A percentile compares a stretch with the other conserved stretches of the same genome.
Evolutionary conservation across 2,797 vertebrate species (phyloP).

Genomic region (Jordanella pulchra): DNA sequence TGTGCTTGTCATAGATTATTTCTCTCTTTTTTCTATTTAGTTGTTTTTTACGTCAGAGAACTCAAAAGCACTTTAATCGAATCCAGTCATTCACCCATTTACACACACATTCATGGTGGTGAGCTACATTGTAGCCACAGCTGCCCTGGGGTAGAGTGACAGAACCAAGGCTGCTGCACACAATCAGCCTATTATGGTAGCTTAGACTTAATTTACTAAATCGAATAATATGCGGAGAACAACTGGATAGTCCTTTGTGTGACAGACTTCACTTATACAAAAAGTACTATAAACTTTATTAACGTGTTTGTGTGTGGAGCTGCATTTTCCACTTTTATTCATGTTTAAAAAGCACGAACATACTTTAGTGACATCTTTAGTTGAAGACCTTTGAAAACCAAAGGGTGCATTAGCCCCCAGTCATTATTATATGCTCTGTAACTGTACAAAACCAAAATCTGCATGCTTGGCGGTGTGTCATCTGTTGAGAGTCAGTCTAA

Average conservation of each 20-base stretch:
- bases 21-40: too few species aligned
- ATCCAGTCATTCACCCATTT: too few species aligned
- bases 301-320: not conserved
- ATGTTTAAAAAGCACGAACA: not conserved
- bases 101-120: too few species aligned
- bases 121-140: too few species aligned
- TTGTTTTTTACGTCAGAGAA: too few species aligned
- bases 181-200: not conserved
- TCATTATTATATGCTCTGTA: not conserved
- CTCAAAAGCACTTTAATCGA: too few species aligned
- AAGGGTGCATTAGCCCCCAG: not conserved
- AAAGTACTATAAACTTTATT: too few species aligned
- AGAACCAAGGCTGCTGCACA: too few species aligned
- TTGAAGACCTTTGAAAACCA: not conserved
- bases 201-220: not conserved
- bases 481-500: slow-evolving; percentile 33
- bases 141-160: too few species aligned
- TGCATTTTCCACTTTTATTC: not conserved
- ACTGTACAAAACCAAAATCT: slow-evolving; percentile 21
- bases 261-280: not conserved
- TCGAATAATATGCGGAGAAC: not conserved
- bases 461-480: slow-evolving; percentile 4
- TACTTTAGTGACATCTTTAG: slow-evolving; percentile 10
- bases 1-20: too few species aligned
- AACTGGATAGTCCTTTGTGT: not conserved